These are phyloP conservation scores for Corythaixoides concolor DNA, from an alignment of 2,113 vertebrate species.

Conservation along the genomic window DNA sequence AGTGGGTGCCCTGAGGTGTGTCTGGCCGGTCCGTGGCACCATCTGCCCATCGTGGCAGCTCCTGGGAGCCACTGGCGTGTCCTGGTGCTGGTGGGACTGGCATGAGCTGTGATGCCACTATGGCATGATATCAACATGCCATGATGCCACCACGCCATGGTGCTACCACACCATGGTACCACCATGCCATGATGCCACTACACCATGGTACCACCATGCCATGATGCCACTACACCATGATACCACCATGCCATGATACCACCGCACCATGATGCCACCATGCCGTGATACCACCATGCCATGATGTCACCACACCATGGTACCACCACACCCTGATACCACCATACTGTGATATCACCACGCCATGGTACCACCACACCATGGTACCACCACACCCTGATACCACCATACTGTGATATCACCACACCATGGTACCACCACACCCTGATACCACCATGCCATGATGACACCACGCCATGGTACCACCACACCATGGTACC, in stretches of 20 bases:
- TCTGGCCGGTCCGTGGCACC: background rate
- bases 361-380: no score
- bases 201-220: accelerated
- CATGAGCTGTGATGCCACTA: background rate
- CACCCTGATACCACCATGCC: no score
- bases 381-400: no score
- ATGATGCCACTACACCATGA: accelerated
- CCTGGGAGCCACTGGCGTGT: background rate
- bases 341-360: no score
- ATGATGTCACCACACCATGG: accelerated
- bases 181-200: accelerated
- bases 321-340: no score
- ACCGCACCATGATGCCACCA: background rate
- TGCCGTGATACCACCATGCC: no score
- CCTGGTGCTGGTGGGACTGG: background rate
- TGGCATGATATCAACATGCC: accelerated
- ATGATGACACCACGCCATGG: no score
- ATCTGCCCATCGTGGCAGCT: background rate
- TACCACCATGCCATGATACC: no score
- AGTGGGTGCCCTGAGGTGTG: background rate
- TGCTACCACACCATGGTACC: accelerated
- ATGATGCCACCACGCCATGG: accelerated
- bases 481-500: no score
- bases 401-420: no score
- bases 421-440: no score